phyloP scores from a whole-genome alignment of 2,888 invertebrate species.

The Nymphalis polychloros region DNA sequence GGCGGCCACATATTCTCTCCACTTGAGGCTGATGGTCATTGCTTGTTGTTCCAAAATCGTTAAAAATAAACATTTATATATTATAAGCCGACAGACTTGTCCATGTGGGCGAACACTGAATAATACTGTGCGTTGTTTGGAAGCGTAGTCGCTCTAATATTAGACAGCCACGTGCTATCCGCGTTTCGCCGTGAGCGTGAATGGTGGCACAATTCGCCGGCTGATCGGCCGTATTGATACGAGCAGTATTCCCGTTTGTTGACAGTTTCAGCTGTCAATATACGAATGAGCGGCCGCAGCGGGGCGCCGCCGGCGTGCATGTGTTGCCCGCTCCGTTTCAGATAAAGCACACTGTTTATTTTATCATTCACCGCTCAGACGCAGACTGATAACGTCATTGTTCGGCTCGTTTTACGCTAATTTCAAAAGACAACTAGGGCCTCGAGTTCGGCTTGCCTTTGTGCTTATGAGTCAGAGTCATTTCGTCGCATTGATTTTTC shows the following conservation, averaged over 20 bases:
- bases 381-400: slow-evolving; percentile 65
- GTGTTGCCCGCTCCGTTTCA: slow-evolving; percentile 50
- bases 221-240: slow-evolving; percentile 46
- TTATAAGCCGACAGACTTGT: slow-evolving; percentile 49
- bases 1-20: slow-evolving; percentile 77
- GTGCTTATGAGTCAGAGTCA: slow-evolving; percentile 19
- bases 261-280: slow-evolving; percentile 70
- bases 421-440: slow-evolving; percentile 12
- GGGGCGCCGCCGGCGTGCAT: slow-evolving; percentile 51
- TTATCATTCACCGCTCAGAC: slow-evolving; percentile 62
- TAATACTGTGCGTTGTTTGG: slow-evolving; percentile 50
- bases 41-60: slow-evolving; percentile 57
- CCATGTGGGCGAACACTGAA: slow-evolving; percentile 57
- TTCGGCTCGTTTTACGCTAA: slow-evolving; percentile 35
- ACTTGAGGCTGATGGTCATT: slow-evolving; percentile 72
- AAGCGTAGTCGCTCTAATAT: slow-evolving; percentile 60
- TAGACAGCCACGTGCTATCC: slow-evolving; percentile 71
- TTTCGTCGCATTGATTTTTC: background rate
- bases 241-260: slow-evolving; percentile 58
- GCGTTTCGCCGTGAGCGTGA: slow-evolving; percentile 69
- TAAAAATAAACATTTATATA: slow-evolving; percentile 71
- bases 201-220: slow-evolving; percentile 49
- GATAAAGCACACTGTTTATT: slow-evolving; percentile 58
- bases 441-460: slow-evolving; percentile 24
- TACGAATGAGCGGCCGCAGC: slow-evolving; percentile 44